Evolutionary conservation across 1,140 invertebrate species (phyloP).

Genomic region (Tenebrio molitor): DNA sequence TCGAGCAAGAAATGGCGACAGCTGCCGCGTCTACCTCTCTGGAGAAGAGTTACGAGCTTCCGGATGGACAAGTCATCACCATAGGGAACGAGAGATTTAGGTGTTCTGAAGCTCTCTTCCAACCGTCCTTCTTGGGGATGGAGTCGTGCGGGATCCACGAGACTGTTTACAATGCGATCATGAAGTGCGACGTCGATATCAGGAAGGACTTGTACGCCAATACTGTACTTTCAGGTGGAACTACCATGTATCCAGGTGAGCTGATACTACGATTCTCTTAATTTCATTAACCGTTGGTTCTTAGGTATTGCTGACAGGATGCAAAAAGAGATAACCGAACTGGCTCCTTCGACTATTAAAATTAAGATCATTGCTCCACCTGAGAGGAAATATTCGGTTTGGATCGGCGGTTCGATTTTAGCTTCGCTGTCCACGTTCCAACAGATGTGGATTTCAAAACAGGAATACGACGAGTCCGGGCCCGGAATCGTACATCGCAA

Average conservation of each 20-base stretch:
- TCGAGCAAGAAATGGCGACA: constrained; percentile 96
- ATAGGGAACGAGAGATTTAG: constrained; percentile 97
- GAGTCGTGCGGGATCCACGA: constrained; percentile 95
- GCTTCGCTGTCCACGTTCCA: constrained; percentile 92
- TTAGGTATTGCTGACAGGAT: constrained; percentile 77
- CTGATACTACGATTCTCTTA: background rate
- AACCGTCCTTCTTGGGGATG: constrained; percentile 95
- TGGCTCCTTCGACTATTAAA: constrained; percentile 92
- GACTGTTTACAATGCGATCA: constrained; percentile 97
- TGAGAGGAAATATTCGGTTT: constrained; percentile 92
- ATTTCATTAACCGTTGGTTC: constrained; percentile 11
- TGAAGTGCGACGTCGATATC: constrained; percentile 97
- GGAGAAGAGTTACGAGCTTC: constrained; percentile 95
- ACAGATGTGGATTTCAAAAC: constrained; percentile 96
- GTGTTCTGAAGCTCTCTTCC: constrained; percentile 97
- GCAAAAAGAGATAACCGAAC: constrained; percentile 90
- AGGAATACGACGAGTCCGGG: constrained; percentile 95
- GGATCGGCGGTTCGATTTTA: constrained; percentile 90
- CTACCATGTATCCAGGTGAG: constrained; percentile 92
- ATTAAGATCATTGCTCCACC: constrained; percentile 95
- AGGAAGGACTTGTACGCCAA: constrained; percentile 96
- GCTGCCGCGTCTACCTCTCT: constrained; percentile 91
- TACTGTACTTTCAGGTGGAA: constrained; percentile 95
- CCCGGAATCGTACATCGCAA: constrained; percentile 96
- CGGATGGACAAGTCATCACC: constrained; percentile 96